Evolutionary conservation across 2,113 vertebrate species (phyloP).

Genomic region (Apodemus sylvaticus): DNA sequence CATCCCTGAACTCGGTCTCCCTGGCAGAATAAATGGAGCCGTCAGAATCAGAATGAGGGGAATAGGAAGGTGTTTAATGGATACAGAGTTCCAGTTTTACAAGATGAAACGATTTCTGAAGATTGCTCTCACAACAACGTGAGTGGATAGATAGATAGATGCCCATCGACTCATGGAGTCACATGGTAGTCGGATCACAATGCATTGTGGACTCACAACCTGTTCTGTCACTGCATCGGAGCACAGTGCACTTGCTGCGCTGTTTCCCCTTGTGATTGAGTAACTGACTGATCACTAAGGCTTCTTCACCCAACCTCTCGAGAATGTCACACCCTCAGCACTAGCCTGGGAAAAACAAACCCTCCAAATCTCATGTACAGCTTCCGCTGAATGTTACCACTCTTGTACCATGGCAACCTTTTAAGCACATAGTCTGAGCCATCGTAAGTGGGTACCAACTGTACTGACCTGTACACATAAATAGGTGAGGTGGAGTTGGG

Average conservation of each 20-base stretch:
- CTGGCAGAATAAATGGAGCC: not conserved
- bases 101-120: not conserved
- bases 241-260: not conserved
- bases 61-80: not conserved
- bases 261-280: not conserved
- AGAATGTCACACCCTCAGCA: not conserved
- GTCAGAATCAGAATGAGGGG: not conserved
- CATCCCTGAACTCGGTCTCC: not conserved
- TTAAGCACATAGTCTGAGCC: not conserved
- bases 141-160: not conserved
- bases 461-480: not conserved
- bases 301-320: not conserved
- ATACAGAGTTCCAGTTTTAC: not conserved
- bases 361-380: not conserved
- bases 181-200: not conserved
- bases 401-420: not conserved
- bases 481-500: not conserved
- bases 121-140: not conserved
- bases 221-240: not conserved
- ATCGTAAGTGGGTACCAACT: not conserved
- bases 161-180: not conserved
- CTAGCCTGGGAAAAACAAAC: not conserved
- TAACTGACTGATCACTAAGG: not conserved
- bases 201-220: too few species aligned
- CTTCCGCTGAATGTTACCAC: not conserved